A percentile compares a stretch with the other conserved stretches of the same genome.
These are phyloP conservation scores for Strix aluco DNA, from an alignment of 2,113 vertebrate species.

Conservation along the genomic window DNA sequence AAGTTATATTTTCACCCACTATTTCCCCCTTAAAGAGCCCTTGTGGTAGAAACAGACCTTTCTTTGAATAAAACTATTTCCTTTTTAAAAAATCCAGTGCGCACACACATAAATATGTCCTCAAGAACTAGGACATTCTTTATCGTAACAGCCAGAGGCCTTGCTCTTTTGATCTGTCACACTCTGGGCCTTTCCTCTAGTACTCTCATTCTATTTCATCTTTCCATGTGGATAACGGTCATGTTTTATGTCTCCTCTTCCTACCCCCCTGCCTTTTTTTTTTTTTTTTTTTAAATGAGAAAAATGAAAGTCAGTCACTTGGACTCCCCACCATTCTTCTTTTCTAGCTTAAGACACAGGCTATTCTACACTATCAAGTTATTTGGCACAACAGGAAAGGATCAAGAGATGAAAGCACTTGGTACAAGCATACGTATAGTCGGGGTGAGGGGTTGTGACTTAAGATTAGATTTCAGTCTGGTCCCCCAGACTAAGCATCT, in stretches of 20 bases:
- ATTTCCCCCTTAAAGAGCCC: constrained; percentile 2
- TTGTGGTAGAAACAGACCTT: constrained; percentile 44
- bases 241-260: constrained; percentile 33
- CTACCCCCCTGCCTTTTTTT: not conserved
- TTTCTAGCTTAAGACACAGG: not conserved
- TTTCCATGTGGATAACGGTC: not conserved
- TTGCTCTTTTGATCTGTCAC: constrained; percentile 63
- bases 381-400: not conserved
- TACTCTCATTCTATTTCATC: not conserved
- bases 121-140: constrained; percentile 56
- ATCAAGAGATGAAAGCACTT: not conserved
- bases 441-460: not conserved
- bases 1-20: constrained; percentile 33
- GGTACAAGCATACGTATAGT: not conserved
- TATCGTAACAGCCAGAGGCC: constrained; percentile 47
- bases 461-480: not conserved
- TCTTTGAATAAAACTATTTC: constrained; percentile 60
- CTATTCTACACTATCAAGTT: not conserved
- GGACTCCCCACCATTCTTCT: not conserved
- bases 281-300: not conserved
- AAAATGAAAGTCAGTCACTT: not conserved
- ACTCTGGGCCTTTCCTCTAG: constrained; percentile 23
- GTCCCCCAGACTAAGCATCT: not conserved
- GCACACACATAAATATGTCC: constrained; percentile 11
- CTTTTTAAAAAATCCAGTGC: not conserved